These are phyloP conservation scores for Dysmachus trigonus DNA, from an alignment of 2,888 invertebrate genomes.

Conservation along the genomic window DNA sequence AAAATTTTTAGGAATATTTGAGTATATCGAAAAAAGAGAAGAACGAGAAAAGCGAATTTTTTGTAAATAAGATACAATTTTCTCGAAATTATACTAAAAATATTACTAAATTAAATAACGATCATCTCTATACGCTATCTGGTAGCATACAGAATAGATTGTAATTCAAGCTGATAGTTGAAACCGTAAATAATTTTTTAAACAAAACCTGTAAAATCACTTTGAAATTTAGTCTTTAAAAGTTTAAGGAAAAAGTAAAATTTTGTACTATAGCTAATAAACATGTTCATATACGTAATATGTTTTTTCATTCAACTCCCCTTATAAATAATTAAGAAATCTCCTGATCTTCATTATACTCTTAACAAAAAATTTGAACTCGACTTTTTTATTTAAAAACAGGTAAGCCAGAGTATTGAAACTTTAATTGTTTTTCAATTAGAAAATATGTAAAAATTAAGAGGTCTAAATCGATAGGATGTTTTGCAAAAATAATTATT, in stretches of 20 bases:
- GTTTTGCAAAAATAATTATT: too few species aligned
- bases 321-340: too few species aligned
- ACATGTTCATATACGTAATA: slow-evolving; percentile 42
- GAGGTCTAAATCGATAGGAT: too few species aligned
- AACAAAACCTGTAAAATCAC: slow-evolving; percentile 31
- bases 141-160: slow-evolving; percentile 29
- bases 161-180: slow-evolving; percentile 38
- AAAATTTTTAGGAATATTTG: slow-evolving; percentile 17
- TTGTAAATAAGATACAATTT: slow-evolving; percentile 22
- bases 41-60: not conserved
- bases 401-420: too few species aligned
- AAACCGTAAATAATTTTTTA: slow-evolving; percentile 26
- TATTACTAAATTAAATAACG: slow-evolving; percentile 15
- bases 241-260: slow-evolving; percentile 31
- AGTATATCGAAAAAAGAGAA: not conserved
- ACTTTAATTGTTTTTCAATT: too few species aligned
- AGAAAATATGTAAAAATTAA: too few species aligned
- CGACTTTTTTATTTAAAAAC: too few species aligned
- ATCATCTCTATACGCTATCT: slow-evolving; percentile 27
- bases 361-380: not conserved
- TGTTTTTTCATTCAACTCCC: not conserved
- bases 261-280: slow-evolving; percentile 45
- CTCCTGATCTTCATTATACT: not conserved
- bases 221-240: slow-evolving; percentile 37
- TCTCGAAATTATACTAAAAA: not conserved